Percentiles rank a stretch among this genome's conserved stretches.
phyloP scores from a whole-genome alignment of 2,888 invertebrate species.

The Baccha elongata region DNA sequence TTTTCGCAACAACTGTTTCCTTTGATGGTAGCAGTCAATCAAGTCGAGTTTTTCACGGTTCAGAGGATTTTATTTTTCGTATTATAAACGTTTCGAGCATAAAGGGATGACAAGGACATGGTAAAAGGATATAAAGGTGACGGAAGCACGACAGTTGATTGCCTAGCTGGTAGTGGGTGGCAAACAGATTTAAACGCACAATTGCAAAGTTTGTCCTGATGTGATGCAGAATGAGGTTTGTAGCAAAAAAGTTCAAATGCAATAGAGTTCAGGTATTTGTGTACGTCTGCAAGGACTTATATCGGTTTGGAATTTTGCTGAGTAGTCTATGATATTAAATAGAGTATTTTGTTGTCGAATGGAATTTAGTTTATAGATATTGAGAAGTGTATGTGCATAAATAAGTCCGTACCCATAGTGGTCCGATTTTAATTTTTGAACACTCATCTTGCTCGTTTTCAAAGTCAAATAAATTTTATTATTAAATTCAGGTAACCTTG shows the following conservation, averaged over 20 bases:
- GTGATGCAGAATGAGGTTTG: slow-evolving; percentile 17
- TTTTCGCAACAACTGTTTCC: slow-evolving; percentile 72
- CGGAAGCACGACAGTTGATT: slow-evolving; percentile 67
- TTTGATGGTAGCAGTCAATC: slow-evolving; percentile 72
- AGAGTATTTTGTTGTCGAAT: too few species aligned
- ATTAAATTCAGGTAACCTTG: too few species aligned
- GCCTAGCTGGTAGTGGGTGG: slow-evolving; percentile 23
- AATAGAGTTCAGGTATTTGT: not conserved
- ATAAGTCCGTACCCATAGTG: too few species aligned
- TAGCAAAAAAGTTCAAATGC: slow-evolving; percentile 16
- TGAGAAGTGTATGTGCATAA: too few species aligned
- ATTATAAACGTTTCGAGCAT: slow-evolving; percentile 37
- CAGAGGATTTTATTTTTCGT: slow-evolving; percentile 65
- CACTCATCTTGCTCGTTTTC: too few species aligned
- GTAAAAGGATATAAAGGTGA: slow-evolving; percentile 8
- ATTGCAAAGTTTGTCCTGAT: slow-evolving; percentile 37
- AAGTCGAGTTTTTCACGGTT: slow-evolving; percentile 72
- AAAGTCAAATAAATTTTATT: too few species aligned
- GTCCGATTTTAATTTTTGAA: too few species aligned
- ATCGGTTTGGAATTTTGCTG: not conserved
- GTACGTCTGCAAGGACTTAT: too few species aligned
- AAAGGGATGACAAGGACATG: slow-evolving; percentile 33
- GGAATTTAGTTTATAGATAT: too few species aligned
- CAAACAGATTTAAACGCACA: slow-evolving; percentile 42
- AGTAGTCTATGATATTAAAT: too few species aligned